These are phyloP conservation scores for Hylyphantes graminicola DNA, from an alignment of 1,140 invertebrate species.

Conservation along the genomic window DNA sequence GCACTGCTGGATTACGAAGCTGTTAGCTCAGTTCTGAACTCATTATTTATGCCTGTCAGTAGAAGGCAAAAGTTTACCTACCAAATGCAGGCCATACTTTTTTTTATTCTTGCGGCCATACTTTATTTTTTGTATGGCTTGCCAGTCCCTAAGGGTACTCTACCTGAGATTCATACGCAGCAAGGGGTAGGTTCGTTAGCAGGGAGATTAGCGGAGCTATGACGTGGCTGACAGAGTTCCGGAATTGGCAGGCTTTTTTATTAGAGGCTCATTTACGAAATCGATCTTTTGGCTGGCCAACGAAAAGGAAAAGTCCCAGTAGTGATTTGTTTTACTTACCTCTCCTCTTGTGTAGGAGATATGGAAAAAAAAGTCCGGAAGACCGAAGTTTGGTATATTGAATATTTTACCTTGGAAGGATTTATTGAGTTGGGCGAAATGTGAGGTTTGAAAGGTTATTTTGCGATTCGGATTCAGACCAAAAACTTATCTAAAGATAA, in stretches of 20 bases:
- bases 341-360: neutral
- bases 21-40: neutral
- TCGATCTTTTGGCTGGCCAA: constrained; percentile 27
- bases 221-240: constrained; percentile 45
- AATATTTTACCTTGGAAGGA: too few species aligned
- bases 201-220: constrained; percentile 17
- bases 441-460: too few species aligned
- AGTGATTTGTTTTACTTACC: constrained; percentile 56
- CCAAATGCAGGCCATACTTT: too few species aligned
- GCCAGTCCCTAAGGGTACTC: too few species aligned
- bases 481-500: too few species aligned
- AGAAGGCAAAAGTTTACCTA: neutral
- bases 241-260: constrained; percentile 54
- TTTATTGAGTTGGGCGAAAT: too few species aligned
- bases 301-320: constrained; percentile 14
- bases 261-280: constrained; percentile 58
- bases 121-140: too few species aligned
- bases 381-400: too few species aligned
- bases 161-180: constrained; percentile 7
- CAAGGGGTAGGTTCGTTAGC: constrained; percentile 47
- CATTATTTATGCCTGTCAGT: neutral
- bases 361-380: neutral
- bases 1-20: neutral
- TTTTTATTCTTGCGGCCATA: too few species aligned
- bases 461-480: too few species aligned